Conservation (phyloP, 2,888 invertebrate genomes). For the Drosophila fulvimacula region DNA sequence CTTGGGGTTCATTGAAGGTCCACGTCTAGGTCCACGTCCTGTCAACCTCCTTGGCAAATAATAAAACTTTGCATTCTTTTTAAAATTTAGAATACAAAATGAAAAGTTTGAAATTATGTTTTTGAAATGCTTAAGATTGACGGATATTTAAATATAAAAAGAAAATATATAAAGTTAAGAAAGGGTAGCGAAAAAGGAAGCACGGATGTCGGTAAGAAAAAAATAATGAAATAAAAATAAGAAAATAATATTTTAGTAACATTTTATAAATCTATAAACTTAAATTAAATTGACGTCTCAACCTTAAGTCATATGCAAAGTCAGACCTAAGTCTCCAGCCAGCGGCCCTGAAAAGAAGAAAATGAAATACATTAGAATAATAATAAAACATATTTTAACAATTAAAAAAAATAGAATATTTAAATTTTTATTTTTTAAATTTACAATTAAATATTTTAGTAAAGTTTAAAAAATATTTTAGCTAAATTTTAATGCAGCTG, state of each 20-base stretch:
- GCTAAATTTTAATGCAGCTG: too few species aligned
- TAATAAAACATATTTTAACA: neutral
- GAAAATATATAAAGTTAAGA: neutral
- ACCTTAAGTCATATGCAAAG: too few species aligned
- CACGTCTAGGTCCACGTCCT: neutral
- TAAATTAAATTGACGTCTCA: neutral
- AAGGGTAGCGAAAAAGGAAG: neutral
- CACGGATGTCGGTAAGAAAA: neutral
- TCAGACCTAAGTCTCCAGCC: too few species aligned
- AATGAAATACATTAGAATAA: neutral
- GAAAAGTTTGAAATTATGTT: constrained; percentile 1
- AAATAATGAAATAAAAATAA: neutral
- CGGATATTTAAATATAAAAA: neutral
- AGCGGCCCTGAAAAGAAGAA: neutral
- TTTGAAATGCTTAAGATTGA: neutral
- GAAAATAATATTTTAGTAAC: neutral
- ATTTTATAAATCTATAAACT: neutral
- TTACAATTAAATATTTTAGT: too few species aligned
- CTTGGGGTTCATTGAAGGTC: neutral
- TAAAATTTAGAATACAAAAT: neutral
- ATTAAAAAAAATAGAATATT: neutral
- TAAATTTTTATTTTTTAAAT: too few species aligned
- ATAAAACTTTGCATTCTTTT: neutral
- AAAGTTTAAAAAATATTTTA: too few species aligned
- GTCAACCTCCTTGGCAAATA: constrained; percentile 2